These are phyloP conservation scores for Xerus inauris DNA, from an alignment of 2,113 vertebrate species.

Conservation along the genomic window DNA sequence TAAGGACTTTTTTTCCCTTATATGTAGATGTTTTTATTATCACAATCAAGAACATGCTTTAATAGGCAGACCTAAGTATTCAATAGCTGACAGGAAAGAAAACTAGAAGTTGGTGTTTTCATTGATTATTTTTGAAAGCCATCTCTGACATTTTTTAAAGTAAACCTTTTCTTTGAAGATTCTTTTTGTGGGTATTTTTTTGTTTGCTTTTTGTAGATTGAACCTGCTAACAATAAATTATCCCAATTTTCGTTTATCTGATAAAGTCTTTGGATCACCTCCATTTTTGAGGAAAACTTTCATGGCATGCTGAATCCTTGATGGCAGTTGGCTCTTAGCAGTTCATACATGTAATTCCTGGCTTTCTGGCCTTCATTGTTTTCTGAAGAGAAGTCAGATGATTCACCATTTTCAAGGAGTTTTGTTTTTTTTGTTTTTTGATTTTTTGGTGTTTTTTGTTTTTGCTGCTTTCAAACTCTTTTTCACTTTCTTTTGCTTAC, in stretches of 20 bases:
- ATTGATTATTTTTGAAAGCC: too few relatives aligned
- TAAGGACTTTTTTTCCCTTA: not conserved
- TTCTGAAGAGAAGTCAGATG: not conserved
- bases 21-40: too few relatives aligned
- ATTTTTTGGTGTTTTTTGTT: too few relatives aligned
- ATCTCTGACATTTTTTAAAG: too few relatives aligned
- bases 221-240: not conserved
- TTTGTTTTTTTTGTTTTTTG: too few relatives aligned
- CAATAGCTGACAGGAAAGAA: too few relatives aligned
- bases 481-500: not conserved
- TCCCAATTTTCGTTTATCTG: not conserved
- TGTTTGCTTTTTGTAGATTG: not conserved
- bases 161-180: not conserved
- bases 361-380: not conserved
- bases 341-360: not conserved
- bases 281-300: not conserved
- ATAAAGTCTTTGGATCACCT: not conserved
- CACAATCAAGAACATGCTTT: too few relatives aligned
- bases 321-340: not conserved
- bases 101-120: too few relatives aligned
- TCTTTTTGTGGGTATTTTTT: not conserved
- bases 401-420: too few relatives aligned
- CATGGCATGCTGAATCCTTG: not conserved
- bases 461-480: not conserved
- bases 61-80: too few relatives aligned